phyloP scores from a whole-genome alignment of 2,797 vertebrate genomes.

The Aeoliscus strigatus region DNA sequence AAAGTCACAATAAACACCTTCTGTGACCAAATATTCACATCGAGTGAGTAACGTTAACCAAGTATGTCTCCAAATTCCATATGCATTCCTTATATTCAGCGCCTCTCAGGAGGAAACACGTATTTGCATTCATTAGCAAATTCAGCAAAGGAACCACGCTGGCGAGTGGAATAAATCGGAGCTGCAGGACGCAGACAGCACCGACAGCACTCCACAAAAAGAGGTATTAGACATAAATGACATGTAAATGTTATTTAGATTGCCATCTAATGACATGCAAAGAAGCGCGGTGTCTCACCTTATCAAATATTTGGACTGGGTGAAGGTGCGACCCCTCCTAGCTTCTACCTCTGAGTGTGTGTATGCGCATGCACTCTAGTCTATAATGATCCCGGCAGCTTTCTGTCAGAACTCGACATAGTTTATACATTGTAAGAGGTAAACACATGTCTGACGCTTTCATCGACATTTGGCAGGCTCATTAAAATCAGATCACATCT shows the following conservation, averaged over 20 bases:
- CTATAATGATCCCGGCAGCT: conserved; percentile 40
- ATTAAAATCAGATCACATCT: conserved; percentile 64
- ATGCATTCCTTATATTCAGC: conserved; percentile 32
- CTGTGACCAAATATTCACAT: conserved; percentile 23
- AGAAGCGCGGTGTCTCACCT: conserved; percentile 49
- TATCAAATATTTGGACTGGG: conserved; percentile 59
- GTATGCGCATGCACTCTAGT: conserved; percentile 19
- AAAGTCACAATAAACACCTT: conserved; percentile 12
- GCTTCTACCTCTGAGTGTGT: conserved; percentile 14
- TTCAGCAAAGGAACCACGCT: conserved; percentile 51
- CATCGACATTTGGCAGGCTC: conserved; percentile 56
- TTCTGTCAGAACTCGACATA: conserved; percentile 42
- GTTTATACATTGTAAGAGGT: conserved; percentile 34
- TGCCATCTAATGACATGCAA: conserved; percentile 63
- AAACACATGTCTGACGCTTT: conserved; percentile 55
- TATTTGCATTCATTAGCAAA: conserved; percentile 70
- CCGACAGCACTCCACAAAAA: conserved; percentile 56
- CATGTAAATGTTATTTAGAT: conserved; percentile 73
- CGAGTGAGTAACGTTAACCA: conserved; percentile 29
- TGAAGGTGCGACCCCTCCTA: conserved; percentile 34
- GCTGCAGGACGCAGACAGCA: conserved; percentile 50
- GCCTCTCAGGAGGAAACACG: conserved; percentile 44
- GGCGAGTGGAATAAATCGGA: conserved; percentile 58
- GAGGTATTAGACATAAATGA: conserved; percentile 64
- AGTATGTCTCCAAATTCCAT: conserved; percentile 26